These are phyloP conservation scores for Nicator chloris DNA, from an alignment of 2,113 vertebrate species.

Conservation along the genomic window DNA sequence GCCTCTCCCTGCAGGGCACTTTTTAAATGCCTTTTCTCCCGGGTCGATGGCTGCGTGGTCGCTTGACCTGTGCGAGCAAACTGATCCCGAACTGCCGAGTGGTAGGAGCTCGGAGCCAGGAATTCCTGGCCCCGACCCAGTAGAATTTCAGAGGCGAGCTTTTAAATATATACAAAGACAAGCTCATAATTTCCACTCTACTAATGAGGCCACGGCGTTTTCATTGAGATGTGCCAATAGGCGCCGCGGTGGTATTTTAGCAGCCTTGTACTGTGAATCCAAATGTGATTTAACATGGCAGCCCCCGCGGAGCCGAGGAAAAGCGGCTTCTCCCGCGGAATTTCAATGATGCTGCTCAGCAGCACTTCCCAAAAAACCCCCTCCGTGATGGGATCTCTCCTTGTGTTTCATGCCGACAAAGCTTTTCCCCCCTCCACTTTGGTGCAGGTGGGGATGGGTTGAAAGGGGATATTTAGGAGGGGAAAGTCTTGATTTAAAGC, in stretches of 20 bases:
- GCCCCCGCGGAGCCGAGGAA: background rate
- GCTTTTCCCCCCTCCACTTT: background rate
- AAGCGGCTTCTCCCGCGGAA: background rate
- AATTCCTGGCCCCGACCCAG: background rate
- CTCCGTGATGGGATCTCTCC: background rate
- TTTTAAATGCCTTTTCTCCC: background rate
- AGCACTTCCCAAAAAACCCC: background rate
- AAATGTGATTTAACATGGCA: constrained; percentile 45
- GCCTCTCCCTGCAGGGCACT: background rate
- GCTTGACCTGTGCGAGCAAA: background rate
- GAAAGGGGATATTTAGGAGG: background rate
- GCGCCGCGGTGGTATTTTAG: constrained; percentile 32
- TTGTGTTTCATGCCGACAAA: fast-evolving
- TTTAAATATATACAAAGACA: constrained; percentile 46
- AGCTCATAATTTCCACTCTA: constrained; percentile 45
- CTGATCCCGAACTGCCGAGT: background rate
- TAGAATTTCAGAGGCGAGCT: constrained; percentile 9
- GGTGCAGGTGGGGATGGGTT: background rate
- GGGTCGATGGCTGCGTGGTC: background rate
- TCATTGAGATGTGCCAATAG: constrained; percentile 46
- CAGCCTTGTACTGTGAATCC: constrained; percentile 50
- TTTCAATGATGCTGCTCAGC: background rate
- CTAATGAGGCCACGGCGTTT: constrained; percentile 39
- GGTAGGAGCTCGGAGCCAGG: background rate
- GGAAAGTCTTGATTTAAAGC: background rate